Evolutionary conservation across 2,888 invertebrate species (phyloP), one percentile per base, ranked within the genome.

Genomic region (Pogonocherus hispidulus): DNA sequence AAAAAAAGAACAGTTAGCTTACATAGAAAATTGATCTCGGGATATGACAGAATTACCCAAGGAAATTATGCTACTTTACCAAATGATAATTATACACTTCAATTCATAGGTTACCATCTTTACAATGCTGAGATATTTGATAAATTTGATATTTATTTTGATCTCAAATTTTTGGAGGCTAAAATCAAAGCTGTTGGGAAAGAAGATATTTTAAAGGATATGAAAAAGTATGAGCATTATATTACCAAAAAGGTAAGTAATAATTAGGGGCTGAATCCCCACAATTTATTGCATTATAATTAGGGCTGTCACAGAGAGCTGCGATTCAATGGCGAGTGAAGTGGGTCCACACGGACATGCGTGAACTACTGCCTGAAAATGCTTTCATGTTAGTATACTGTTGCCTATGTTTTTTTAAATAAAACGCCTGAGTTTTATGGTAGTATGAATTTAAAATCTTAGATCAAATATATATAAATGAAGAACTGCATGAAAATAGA

Each of bases 71-170:
- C 89, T 0, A 88, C 90, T 66, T 87, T 93, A 16, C 89, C 90
- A 0, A 88, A 91, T 70, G 93, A 93, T 79, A 91, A 92, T 54
- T 94, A 94, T 78, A 92, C 92, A 76, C 90, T 90, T 9, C 91
- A 89, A 35, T 92, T 91, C 78, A 88, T 93, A 56, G 93, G 92
- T 0, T 90, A 93, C 79, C 93, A 93, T 83, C 86, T 93, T 66
- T 86, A 88, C 66, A 84, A 88, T 73, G 90, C 92, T 46, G 84
- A 86, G 44, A 76, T 85, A 73, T 88, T 86, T 83, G 81, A 85
- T 5, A 85, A 90, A 72, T 93, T 93, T 81, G 84, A 84, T 27
- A 81, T 93, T 70, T 93, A 90, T 82, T 86, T 91, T 41, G 87
- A 93, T 86, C 86, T 93, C 68, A 88, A 88, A 76, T 94, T 93